Percentiles rank a stretch among this genome's conserved stretches.
phyloP scores from a whole-genome alignment of 2,113 vertebrate genomes.

The Mungos mungo region DNA sequence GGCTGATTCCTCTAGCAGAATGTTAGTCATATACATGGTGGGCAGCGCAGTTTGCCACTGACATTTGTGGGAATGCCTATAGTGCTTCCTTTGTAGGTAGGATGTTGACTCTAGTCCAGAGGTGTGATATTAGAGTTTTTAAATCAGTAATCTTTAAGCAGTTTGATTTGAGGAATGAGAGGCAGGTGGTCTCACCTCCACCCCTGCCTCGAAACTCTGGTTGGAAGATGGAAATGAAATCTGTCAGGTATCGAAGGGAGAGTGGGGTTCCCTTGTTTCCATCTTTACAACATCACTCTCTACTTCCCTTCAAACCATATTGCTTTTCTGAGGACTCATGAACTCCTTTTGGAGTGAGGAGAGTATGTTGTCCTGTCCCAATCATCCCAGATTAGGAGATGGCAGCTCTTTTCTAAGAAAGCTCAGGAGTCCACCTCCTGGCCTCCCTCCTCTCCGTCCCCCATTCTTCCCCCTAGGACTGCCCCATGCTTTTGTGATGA shows the following conservation, averaged over 20 bases:
- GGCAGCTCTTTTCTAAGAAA: background rate
- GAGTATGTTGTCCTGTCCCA: background rate
- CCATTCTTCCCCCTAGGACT: background rate
- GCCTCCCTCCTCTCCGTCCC: background rate
- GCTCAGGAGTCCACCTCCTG: background rate
- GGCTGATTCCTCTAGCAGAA: background rate
- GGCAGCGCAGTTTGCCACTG: background rate
- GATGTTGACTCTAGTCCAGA: background rate
- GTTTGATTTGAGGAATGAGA: background rate
- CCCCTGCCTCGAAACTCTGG: background rate
- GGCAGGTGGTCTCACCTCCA: background rate
- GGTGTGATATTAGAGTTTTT: background rate
- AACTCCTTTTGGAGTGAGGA: background rate
- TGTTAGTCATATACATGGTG: background rate
- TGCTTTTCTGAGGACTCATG: background rate
- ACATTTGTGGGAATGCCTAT: background rate
- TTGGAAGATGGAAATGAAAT: background rate
- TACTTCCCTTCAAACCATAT: background rate
- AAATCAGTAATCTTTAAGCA: conserved; percentile 10
- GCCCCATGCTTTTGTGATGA: background rate
- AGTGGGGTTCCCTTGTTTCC: background rate
- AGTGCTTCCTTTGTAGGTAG: background rate
- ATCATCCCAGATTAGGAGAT: background rate
- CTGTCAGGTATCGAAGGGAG: background rate
- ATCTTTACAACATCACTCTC: background rate